Percentiles rank a stretch among this genome's conserved stretches.
These are phyloP conservation scores for Rhodeus uyekii DNA, from an alignment of 2,797 vertebrate genomes.

Conservation along the genomic window DNA sequence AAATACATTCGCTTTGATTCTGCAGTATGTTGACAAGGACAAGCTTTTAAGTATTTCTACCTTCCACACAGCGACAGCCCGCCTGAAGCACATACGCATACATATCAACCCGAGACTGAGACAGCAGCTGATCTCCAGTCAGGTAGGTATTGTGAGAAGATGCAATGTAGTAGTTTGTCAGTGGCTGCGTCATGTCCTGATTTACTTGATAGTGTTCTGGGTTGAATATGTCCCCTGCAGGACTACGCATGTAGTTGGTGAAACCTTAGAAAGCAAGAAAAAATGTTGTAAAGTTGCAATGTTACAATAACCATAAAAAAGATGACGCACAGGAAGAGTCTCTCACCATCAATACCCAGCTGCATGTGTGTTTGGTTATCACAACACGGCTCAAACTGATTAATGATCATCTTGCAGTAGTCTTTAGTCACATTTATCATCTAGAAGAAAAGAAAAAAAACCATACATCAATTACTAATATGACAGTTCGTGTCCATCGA, in stretches of 20 bases:
- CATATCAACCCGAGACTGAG: constrained; percentile 94
- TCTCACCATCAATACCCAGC: constrained; percentile 92
- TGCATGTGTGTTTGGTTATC: constrained; percentile 84
- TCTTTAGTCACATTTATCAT: constrained; percentile 85
- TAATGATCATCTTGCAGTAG: constrained; percentile 85
- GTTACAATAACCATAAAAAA: background rate
- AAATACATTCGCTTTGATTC: background rate
- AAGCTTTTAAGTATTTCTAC: constrained; percentile 62
- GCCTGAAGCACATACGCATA: constrained; percentile 94
- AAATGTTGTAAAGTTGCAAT: background rate
- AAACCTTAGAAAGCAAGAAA: constrained; percentile 77
- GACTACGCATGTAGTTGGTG: constrained; percentile 93
- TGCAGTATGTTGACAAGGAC: background rate
- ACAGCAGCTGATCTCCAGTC: constrained; percentile 95
- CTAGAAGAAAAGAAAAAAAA: constrained; percentile 67
- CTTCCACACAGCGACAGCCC: constrained; percentile 95
- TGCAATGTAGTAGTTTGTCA: constrained; percentile 92
- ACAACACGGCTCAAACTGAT: constrained; percentile 90
- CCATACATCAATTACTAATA: background rate
- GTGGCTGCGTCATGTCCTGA: constrained; percentile 92
- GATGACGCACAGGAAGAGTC: background rate
- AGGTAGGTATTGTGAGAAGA: constrained; percentile 97
- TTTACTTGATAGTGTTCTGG: constrained; percentile 87
- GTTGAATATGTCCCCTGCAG: constrained; percentile 93
- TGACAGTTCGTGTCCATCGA: background rate